Evolutionary conservation across 2,888 invertebrate species (phyloP), one percentile per base, ranked within the genome.

Genomic region (Phalera bucephala): DNA sequence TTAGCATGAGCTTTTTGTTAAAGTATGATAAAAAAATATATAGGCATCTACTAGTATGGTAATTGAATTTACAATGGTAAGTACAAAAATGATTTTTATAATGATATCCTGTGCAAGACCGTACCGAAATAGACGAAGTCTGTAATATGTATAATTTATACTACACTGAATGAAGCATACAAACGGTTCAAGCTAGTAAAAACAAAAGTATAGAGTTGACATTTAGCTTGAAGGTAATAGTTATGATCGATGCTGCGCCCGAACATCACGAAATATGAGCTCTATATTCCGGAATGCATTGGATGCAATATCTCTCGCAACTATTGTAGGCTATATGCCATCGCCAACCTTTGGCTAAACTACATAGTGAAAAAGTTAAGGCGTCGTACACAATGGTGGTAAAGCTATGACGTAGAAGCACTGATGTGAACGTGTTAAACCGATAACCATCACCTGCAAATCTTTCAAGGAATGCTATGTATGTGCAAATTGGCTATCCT

Each of bases 341-440:
- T 59, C 46, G 52, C 52, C 54, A 36, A 39, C 62, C 52, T 56
- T 45, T 42, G 36, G 42, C 64, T 53, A 64, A 36, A 54, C 65
- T 71, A 72, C 63, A 69, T 63, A 48, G 46, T 62, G 53, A 52
- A 33, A 50, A 36, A 58, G 33, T 48, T 53, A 64, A 64, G 51
- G 67, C 62, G 43, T 53, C 61, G 66, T 58, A 63, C 61, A 69
- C 49, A 67, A 70, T 64, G 60, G 66, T 68, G 61, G 65, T 57
- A 49, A 80, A 80, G 81, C 80, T 62, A 69, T 52, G 60, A 66
- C 66, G 61, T 59, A 59, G 32, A 82, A 83, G 82, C 78, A 64
- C 76, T 71, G 72, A 83, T 84, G 87, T 87, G 88, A 88, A 86
- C 88, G 87, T 86, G 87, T 88, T 84, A 87, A 81, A 72, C 77